Evolutionary conservation across 2,113 vertebrate species (phyloP).

Genomic region (Alligator mississippiensis): DNA sequence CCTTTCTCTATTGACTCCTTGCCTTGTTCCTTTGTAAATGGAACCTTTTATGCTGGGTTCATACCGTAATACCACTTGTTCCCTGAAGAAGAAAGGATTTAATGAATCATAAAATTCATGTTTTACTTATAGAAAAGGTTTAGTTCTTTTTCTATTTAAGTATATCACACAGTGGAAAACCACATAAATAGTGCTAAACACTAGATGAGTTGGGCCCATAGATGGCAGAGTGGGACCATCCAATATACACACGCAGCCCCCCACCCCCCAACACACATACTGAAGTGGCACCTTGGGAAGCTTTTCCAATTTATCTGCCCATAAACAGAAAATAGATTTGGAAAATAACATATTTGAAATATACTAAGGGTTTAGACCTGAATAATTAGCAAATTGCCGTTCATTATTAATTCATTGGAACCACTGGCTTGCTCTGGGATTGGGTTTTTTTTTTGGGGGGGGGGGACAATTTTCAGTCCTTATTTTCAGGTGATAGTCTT

Average conservation of each 20-base stretch:
- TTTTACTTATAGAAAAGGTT: background rate
- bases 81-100: background rate
- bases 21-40: background rate
- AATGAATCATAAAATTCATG: background rate
- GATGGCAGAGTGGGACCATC: conserved; percentile 72
- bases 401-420: conserved; percentile 27
- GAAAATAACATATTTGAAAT: conserved; percentile 3
- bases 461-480: background rate
- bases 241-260: background rate
- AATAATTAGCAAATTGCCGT: conserved; percentile 41
- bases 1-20: background rate
- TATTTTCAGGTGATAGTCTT: conserved; percentile 19
- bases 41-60: background rate
- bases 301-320: background rate
- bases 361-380: background rate
- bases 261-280: background rate
- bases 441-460: background rate
- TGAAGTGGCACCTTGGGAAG: background rate
- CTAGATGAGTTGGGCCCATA: conserved; percentile 30
- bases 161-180: background rate
- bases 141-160: background rate
- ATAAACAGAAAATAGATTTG: background rate
- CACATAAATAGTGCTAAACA: background rate
- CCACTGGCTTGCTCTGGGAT: background rate
- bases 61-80: background rate